Conservation (phyloP, 2,888 invertebrate genomes). For the Atherix ibis region DNA sequence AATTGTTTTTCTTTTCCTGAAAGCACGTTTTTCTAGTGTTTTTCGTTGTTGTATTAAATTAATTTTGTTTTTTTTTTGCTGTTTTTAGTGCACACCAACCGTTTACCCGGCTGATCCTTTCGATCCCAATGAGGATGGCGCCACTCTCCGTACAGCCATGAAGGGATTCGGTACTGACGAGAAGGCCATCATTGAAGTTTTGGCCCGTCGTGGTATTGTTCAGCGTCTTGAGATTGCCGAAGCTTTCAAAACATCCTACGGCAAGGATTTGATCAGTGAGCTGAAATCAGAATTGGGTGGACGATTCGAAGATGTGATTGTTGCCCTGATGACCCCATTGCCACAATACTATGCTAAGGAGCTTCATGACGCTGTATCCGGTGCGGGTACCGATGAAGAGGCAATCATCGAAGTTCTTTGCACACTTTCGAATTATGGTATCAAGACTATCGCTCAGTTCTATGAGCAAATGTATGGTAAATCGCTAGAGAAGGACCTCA, state of each 20-base stretch:
- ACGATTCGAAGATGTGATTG: conserved; percentile 74
- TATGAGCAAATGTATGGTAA: conserved; percentile 74
- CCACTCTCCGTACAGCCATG: conserved; percentile 75
- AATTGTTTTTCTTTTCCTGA: too few species aligned
- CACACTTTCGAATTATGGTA: conserved; percentile 79
- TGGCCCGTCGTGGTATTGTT: conserved; percentile 74
- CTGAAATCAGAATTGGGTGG: conserved; percentile 80
- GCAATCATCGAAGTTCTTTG: conserved; percentile 86
- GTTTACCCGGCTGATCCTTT: conserved; percentile 77
- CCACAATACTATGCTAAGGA: conserved; percentile 85
- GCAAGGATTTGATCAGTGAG: conserved; percentile 70
- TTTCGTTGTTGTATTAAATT: too few species aligned
- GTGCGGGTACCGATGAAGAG: conserved; percentile 77
- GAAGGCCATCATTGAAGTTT: conserved; percentile 75
- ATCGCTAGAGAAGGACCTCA: conserved; percentile 67
- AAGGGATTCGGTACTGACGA: conserved; percentile 89
- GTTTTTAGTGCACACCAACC: conserved; percentile 64
- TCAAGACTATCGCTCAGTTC: conserved; percentile 67
- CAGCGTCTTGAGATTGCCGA: conserved; percentile 83
- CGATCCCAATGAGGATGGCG: conserved; percentile 72
- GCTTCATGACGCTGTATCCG: conserved; percentile 71
- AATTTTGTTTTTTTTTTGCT: conserved; percentile 6
- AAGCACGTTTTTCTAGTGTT: too few species aligned
- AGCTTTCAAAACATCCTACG: conserved; percentile 82
- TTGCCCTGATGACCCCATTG: conserved; percentile 80